phyloP scores from a whole-genome alignment of 2,797 vertebrate genomes.

The Cirrhinus molitorella region DNA sequence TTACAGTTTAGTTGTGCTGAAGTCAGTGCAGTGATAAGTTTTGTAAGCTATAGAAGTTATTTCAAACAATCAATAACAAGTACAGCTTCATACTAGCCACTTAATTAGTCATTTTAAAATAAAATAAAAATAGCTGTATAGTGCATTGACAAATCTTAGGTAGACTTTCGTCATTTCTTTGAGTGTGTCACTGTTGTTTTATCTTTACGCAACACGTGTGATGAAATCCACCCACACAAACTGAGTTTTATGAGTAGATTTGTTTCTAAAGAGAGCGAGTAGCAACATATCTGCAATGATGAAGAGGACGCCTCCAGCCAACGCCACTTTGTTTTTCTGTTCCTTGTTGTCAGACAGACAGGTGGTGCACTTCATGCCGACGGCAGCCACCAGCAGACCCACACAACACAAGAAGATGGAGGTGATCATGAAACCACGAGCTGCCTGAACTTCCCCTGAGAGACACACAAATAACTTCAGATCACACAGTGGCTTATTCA shows the following conservation, averaged over 20 bases:
- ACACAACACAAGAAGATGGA: conserved; percentile 82
- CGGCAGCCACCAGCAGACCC: conserved; percentile 76
- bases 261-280: neutral
- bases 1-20: neutral
- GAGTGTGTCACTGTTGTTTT: neutral
- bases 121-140: neutral
- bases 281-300: conserved; percentile 83
- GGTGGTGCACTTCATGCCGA: conserved; percentile 94
- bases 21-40: neutral
- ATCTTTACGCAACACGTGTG: neutral
- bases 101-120: neutral
- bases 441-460: conserved; percentile 85
- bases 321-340: conserved; percentile 89
- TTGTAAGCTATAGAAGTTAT: neutral
- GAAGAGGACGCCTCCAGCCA: conserved; percentile 86
- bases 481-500: no score
- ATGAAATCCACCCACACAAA: neutral
- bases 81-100: neutral
- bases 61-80: neutral
- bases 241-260: neutral
- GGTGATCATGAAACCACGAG: conserved; percentile 89
- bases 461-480: neutral
- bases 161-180: neutral
- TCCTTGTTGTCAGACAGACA: conserved; percentile 83
- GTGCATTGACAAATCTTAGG: neutral